Evolutionary conservation across 2,113 vertebrate genomes (phyloP).

Genomic region (Otis tarda): DNA sequence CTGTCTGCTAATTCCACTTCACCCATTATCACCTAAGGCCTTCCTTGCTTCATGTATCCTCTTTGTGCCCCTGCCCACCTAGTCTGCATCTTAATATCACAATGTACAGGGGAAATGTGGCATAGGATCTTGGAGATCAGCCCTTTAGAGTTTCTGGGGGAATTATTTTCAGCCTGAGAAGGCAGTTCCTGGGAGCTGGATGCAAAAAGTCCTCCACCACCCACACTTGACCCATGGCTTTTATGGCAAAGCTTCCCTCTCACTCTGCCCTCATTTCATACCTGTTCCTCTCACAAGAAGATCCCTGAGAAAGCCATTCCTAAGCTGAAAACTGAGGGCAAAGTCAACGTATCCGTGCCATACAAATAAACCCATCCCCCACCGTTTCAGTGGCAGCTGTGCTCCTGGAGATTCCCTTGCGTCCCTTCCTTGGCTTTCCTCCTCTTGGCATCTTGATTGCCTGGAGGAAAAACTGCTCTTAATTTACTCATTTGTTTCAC

Average conservation of each 20-base stretch:
- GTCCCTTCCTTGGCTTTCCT: not conserved
- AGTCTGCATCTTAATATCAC: not conserved
- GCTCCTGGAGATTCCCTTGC: not conserved
- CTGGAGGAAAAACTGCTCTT: not conserved
- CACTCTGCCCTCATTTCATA: not conserved
- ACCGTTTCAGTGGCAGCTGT: accelerated
- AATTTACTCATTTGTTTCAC: not conserved
- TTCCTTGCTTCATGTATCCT: not conserved
- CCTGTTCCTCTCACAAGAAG: not conserved
- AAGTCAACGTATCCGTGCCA: accelerated
- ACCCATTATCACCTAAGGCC: not conserved
- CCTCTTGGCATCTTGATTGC: not conserved
- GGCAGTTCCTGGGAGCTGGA: not conserved
- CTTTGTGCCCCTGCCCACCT: not conserved
- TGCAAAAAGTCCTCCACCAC: not conserved
- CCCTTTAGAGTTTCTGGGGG: not conserved
- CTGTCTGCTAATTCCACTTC: not conserved
- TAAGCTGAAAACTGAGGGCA: not conserved
- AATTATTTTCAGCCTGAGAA: not conserved
- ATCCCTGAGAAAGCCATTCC: not conserved
- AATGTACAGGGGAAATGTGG: accelerated
- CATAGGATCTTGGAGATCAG: not conserved
- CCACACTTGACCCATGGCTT: not conserved
- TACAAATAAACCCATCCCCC: not conserved
- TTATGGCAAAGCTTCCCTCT: not conserved